Evolutionary conservation across 2,888 invertebrate genomes (phyloP).

Genomic region (Leptinotarsa haldemani): DNA sequence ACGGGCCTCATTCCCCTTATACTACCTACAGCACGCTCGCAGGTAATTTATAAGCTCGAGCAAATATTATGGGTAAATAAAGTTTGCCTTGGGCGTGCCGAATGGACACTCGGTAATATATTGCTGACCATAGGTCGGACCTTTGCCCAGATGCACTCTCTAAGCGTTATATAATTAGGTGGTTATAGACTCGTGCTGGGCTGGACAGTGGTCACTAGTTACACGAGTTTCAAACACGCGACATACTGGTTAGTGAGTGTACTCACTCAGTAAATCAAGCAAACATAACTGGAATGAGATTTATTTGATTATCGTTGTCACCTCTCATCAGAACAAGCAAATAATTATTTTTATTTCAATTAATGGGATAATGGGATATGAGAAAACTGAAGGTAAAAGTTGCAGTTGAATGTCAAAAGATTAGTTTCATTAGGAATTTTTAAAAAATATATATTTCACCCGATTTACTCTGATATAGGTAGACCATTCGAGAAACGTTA

Average conservation of each 20-base stretch:
- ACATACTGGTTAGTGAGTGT: slow-evolving; percentile 20
- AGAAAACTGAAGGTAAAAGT: too few species aligned
- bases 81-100: slow-evolving; percentile 61
- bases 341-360: too few species aligned
- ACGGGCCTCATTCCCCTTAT: neutral
- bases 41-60: slow-evolving; percentile 50
- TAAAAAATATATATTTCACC: too few species aligned
- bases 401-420: too few species aligned
- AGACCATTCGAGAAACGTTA: too few species aligned
- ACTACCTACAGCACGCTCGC: neutral
- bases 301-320: too few species aligned
- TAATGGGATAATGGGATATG: too few species aligned
- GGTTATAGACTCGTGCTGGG: slow-evolving; percentile 57
- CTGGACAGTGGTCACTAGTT: slow-evolving; percentile 55
- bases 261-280: slow-evolving; percentile 8
- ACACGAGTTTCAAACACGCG: slow-evolving; percentile 45
- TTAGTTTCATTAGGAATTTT: too few species aligned
- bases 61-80: slow-evolving; percentile 66
- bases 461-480: too few species aligned
- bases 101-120: slow-evolving; percentile 54
- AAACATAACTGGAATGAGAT: too few species aligned
- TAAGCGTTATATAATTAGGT: slow-evolving; percentile 31
- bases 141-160: slow-evolving; percentile 14
- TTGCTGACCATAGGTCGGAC: slow-evolving; percentile 43
- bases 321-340: too few species aligned